phyloP scores from a whole-genome alignment of 2,888 invertebrate genomes.

The Rotaria macrura region DNA sequence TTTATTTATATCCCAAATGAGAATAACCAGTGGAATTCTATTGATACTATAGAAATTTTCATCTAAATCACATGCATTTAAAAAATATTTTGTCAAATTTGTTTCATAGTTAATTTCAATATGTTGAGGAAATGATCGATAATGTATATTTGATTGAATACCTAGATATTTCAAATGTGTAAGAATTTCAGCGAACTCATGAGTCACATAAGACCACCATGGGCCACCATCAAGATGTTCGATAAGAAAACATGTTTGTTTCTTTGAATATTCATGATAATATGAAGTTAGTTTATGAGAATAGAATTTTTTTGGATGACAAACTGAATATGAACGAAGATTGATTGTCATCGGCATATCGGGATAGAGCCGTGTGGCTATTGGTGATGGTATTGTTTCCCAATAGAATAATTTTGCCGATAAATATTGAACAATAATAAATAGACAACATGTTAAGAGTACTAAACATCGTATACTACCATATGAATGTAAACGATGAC shows the following conservation, averaged over 20 bases:
- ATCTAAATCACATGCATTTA: not conserved
- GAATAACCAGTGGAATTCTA: not conserved
- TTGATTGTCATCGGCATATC: not conserved
- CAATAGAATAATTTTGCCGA: not conserved
- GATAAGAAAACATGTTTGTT: not conserved
- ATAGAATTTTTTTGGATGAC: not conserved
- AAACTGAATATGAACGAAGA: not conserved
- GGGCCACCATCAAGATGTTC: not conserved
- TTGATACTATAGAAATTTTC: not conserved
- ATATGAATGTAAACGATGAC: not conserved
- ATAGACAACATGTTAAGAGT: not conserved
- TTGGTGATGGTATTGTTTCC: not conserved
- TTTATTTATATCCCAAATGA: not conserved
- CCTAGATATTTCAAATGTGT: not conserved
- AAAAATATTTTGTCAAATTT: not conserved
- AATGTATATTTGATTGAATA: not conserved
- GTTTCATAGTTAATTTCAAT: not conserved
- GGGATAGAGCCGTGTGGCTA: not conserved
- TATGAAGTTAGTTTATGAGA: not conserved
- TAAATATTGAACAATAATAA: not conserved
- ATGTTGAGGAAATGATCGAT: not conserved
- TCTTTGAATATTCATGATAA: not conserved
- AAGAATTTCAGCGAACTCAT: not conserved
- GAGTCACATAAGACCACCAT: not conserved
- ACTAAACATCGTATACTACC: not conserved